Conservation (phyloP, 2,888 invertebrate species). For the Trichacis sp. region DNA sequence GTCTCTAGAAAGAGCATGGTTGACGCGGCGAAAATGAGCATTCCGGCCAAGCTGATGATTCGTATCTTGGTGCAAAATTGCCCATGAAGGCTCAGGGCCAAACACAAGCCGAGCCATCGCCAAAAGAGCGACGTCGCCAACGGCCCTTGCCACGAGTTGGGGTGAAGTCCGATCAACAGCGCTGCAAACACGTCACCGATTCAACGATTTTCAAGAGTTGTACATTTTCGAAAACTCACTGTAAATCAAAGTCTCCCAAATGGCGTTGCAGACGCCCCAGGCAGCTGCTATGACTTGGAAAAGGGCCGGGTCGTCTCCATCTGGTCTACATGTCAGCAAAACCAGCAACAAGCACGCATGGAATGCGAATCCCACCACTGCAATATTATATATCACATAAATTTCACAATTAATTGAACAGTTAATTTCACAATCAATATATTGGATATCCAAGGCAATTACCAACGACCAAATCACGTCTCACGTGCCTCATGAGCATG, state of each 20-base stretch:
- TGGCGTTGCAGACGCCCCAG: constrained; percentile 88
- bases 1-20: constrained; percentile 70
- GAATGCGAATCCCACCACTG: constrained; percentile 85
- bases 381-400: too few species aligned
- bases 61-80: constrained; percentile 71
- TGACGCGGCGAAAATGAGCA: constrained; percentile 71
- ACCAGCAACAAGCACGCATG: constrained; percentile 84
- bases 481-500: constrained; percentile 82
- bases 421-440: too few species aligned
- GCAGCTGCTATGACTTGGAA: constrained; percentile 87
- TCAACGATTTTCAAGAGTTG: background rate
- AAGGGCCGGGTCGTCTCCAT: constrained; percentile 82
- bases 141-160: constrained; percentile 68
- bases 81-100: constrained; percentile 74
- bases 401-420: too few species aligned
- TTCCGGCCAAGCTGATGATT: constrained; percentile 70
- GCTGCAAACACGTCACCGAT: too few species aligned
- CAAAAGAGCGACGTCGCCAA: constrained; percentile 69
- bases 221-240: constrained; percentile 51
- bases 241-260: constrained; percentile 80
- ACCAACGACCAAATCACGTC: constrained; percentile 81
- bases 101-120: constrained; percentile 73
- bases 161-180: constrained; percentile 63
- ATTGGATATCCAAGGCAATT: too few species aligned
- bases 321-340: constrained; percentile 83